Base-by-base conservation (phyloP, 2,113 vertebrate genomes). In the Rousettus leschenaultii region DNA sequence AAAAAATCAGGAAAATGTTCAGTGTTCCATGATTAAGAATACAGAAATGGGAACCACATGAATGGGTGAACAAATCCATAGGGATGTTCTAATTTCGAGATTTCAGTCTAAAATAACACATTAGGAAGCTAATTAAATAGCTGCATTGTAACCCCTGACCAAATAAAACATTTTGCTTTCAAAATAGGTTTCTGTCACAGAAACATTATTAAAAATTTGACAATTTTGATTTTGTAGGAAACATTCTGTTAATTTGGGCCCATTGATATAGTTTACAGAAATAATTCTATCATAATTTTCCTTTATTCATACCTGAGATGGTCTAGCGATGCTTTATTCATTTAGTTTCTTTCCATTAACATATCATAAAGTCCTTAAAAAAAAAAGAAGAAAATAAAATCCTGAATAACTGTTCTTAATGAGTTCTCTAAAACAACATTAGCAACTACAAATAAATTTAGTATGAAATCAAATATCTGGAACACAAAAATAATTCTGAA, bases 111-210 rank as follows among this genome's bases (percentile, higher is more conserved):
- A 89, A 82, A 74, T 70, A 90, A 7, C 24, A 75, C 7, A 68
- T 2, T 57, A 4, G 45, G 7, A 35, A 87, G 18, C 13, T 86
- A 95, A 73, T 51, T 86, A 79, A 33, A 85, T 15, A 71, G 4
- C 3, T 16, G 83, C 18, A 55, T 16, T 28, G 55, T 51, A 91
- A 92, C 22, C 2, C 18, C 5, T 83, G 18, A 59, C 28, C 68
- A 87, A 87, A 84, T 10, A 68, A 80, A 90, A 86, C 26, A 88
- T 45, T 26, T 30, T 18, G 21, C 48, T 91, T 96, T 95, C 79
- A 89, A 92, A 95, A 86, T 1, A 95, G 51, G 30, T 85, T 97
- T 68, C 45, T 19, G 33, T 74, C 33, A 66, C 3, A 86, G 55
- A 87, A 89, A 45, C n/a, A 61, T 43, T 33, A 70, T 38, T 83